Conservation (phyloP, 1,140 invertebrate genomes). For the Drosophila nigromelanica region DNA sequence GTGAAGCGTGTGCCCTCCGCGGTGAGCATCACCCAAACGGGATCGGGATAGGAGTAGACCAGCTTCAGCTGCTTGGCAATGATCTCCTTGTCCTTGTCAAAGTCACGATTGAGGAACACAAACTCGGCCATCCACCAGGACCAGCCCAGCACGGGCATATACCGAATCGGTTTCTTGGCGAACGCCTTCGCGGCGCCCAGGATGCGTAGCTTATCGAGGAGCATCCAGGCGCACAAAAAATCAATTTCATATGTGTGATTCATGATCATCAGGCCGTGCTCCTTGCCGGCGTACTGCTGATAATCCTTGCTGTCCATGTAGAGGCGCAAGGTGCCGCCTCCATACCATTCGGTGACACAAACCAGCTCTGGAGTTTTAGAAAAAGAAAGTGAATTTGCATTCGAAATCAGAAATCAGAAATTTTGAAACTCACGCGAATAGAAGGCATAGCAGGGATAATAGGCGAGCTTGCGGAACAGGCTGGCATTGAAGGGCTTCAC, state of each 20-base stretch:
- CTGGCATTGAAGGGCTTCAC: slow-evolving; percentile 90
- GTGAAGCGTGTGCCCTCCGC: slow-evolving; percentile 98
- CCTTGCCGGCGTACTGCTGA: slow-evolving; percentile 91
- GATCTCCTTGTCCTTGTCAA: slow-evolving; percentile 94
- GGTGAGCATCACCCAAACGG: slow-evolving; percentile 94
- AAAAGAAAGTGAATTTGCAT: neutral
- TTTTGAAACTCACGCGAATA: slow-evolving; percentile 92
- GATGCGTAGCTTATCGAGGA: slow-evolving; percentile 90
- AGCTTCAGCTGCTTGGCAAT: slow-evolving; percentile 92
- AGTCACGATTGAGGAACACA: slow-evolving; percentile 96
- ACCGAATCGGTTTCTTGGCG: slow-evolving; percentile 95
- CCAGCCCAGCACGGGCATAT: slow-evolving; percentile 96
- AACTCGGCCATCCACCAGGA: slow-evolving; percentile 96
- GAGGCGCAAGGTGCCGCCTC: slow-evolving; percentile 88
- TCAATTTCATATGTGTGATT: slow-evolving; percentile 98
- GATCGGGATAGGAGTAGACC: slow-evolving; percentile 93
- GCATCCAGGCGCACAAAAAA: slow-evolving; percentile 94
- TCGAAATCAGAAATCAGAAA: neutral
- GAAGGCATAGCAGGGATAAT: slow-evolving; percentile 94
- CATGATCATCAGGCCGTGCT: slow-evolving; percentile 95
- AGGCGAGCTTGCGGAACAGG: slow-evolving; percentile 94
- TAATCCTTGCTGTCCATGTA: slow-evolving; percentile 92
- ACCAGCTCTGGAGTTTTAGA: slow-evolving; percentile 89
- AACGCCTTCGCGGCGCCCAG: slow-evolving; percentile 96
- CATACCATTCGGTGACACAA: slow-evolving; percentile 97